Evolutionary conservation across 2,888 invertebrate species (phyloP).

Genomic region (Gortyna flavago): DNA sequence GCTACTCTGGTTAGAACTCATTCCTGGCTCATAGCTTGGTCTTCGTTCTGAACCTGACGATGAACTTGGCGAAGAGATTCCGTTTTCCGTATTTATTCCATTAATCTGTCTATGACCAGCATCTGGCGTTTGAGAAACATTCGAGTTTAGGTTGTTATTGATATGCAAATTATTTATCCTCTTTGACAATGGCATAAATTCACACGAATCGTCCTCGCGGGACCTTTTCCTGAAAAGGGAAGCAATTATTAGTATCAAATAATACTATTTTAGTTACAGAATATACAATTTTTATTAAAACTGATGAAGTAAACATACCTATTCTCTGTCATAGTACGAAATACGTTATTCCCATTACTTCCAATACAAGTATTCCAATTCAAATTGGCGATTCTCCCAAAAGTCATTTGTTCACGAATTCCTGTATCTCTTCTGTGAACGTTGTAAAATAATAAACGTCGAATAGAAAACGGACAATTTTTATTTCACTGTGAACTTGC

Average conservation of each 20-base stretch:
- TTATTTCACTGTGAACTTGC: conserved; percentile 54
- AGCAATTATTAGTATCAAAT: conserved; percentile 5
- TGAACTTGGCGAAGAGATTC: conserved; percentile 79
- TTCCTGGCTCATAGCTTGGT: conserved; percentile 93
- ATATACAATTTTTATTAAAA: not conserved
- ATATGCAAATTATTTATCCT: conserved; percentile 97
- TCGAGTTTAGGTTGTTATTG: conserved; percentile 89
- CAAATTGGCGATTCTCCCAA: conserved; percentile 75
- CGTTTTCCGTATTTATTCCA: conserved; percentile 78
- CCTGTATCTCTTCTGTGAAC: conserved; percentile 28
- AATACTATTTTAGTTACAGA: not conserved
- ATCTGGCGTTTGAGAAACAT: conserved; percentile 75
- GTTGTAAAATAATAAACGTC: conserved; percentile 21
- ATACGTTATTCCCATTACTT: conserved; percentile 80
- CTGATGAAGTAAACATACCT: conserved; percentile 74
- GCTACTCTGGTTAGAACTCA: conserved; percentile 94
- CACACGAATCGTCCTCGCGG: conserved; percentile 93
- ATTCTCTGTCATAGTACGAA: conserved; percentile 87
- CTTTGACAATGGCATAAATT: conserved; percentile 96
- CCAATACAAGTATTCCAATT: conserved; percentile 79
- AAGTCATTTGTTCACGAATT: conserved; percentile 80
- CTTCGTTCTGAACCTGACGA: conserved; percentile 80
- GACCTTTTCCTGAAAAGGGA: conserved; percentile 92
- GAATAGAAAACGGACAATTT: conserved; percentile 44
- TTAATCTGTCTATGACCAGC: conserved; percentile 81